Base-by-base conservation (phyloP, 53 echinoderm and acorn worm species). In the Actinopyga echinites region DNA sequence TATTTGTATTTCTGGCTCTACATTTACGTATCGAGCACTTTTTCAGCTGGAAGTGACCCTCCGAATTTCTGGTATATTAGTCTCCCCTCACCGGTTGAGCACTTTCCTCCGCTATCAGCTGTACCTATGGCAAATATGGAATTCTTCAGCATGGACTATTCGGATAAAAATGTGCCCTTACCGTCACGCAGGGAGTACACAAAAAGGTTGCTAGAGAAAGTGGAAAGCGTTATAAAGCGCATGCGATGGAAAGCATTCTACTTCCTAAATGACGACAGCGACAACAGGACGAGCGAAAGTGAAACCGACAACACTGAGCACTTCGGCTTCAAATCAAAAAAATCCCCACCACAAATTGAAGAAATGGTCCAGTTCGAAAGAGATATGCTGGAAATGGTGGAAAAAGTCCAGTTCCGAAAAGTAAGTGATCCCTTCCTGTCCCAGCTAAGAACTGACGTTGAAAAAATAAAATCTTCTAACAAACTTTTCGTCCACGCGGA, bases 291-390 rank as follows among this genome's bases (percentile, higher is more conserved):
- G 24, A 60, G 9, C 28, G 28, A 28, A 10, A 60, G 60, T 28
- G 60, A 60, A 60, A 60, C 4, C 15, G 60, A 23, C 28, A 1
- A 23, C 5, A 23, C 6, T 60, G 60, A 60, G 24, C 23, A 60
- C 28, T 60, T 60, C 28, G 60, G 60, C 28, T 60, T 60, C 60
- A 60, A 60, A 60, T 60, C 8, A 60, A 60, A 60, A 60, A 60
- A 28, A 58, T n/a, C 59, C 1, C 28, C 60, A 25, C 60, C 60
- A 60, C 60, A 60, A 60, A 60, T 60, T 4, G 60, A 60, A 28
- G 60, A 60, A 13, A 60, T 60, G 23, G 15, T 60, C 4, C 24
- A 60, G 28, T 60, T 25, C 60, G 9, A n/a, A 6, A 60, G 60
- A 28, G 60, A 60, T 17, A 28, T 60, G 28, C 60, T 4, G 4